phyloP scores from a whole-genome alignment of 2,113 vertebrate genomes.

The Oxyruncus cristatus region DNA sequence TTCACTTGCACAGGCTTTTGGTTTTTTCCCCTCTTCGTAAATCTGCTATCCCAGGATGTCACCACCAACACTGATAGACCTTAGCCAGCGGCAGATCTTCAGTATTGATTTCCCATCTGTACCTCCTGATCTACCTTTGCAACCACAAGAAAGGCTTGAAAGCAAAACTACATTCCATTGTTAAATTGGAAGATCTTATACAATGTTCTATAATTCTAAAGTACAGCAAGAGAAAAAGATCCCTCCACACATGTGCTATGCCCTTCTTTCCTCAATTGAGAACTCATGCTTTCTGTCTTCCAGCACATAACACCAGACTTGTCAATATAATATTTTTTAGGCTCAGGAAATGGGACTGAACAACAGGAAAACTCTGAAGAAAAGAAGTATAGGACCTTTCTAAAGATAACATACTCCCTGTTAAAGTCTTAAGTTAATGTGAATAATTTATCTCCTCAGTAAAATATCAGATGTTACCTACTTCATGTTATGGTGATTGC shows the following conservation, averaged over 20 bases:
- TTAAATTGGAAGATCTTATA: not conserved
- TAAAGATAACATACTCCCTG: not conserved
- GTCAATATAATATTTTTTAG: not conserved
- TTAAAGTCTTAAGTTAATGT: not conserved
- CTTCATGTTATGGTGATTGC: not conserved
- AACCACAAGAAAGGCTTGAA: not conserved
- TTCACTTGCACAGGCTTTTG: not conserved
- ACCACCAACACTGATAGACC: not conserved
- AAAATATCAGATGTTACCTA: not conserved
- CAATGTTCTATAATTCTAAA: not conserved
- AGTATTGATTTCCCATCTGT: not conserved
- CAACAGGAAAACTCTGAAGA: not conserved
- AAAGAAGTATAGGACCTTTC: not conserved
- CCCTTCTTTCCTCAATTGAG: not conserved
- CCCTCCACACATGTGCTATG: fast-evolving
- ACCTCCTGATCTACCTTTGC: not conserved
- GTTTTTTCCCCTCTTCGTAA: not conserved
- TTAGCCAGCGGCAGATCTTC: not conserved
- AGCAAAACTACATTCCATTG: not conserved
- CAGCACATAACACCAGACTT: not conserved
- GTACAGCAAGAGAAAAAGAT: not conserved
- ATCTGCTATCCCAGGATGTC: too few relatives aligned
- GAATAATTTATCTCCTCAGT: not conserved
- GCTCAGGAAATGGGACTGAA: not conserved
- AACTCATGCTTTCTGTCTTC: not conserved